Conservation (phyloP, 2,113 vertebrate genomes). For the Aegithalos caudatus region DNA sequence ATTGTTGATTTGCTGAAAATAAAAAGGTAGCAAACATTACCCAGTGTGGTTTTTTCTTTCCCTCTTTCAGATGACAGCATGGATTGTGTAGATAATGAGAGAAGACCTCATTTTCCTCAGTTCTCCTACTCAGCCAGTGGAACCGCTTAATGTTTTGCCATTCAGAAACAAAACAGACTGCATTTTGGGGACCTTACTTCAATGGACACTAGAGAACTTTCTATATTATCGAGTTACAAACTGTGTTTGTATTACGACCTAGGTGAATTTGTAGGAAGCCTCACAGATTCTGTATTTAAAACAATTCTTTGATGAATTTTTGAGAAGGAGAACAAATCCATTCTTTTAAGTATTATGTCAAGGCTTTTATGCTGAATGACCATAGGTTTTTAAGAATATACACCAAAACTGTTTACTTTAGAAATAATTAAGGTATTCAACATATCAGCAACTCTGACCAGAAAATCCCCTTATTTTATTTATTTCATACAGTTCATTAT, state of each 20-base stretch:
- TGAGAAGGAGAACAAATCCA: slow-evolving; percentile 68
- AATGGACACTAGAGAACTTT: slow-evolving; percentile 77
- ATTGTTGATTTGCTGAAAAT: background rate
- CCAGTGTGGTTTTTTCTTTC: background rate
- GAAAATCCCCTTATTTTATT: slow-evolving; percentile 73
- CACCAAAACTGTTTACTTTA: slow-evolving; percentile 69
- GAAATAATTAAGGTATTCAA: slow-evolving; percentile 57
- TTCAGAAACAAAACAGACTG: slow-evolving; percentile 75
- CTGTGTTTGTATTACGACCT: slow-evolving; percentile 74
- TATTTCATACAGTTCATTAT: slow-evolving; percentile 76
- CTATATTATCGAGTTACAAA: slow-evolving; percentile 75
- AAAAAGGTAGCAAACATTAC: background rate
- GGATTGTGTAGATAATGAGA: slow-evolving; percentile 91
- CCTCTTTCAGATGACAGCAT: slow-evolving; percentile 84
- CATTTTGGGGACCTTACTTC: slow-evolving; percentile 76
- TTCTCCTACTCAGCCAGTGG: slow-evolving; percentile 97
- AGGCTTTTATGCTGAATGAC: slow-evolving; percentile 65
- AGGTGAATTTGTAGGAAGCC: slow-evolving; percentile 72
- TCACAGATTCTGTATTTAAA: slow-evolving; percentile 65
- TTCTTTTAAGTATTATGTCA: slow-evolving; percentile 67
- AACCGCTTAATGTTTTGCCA: slow-evolving; percentile 77
- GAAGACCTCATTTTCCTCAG: slow-evolving; percentile 94
- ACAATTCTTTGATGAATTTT: slow-evolving; percentile 64
- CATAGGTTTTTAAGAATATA: slow-evolving; percentile 66
- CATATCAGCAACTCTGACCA: slow-evolving; percentile 51